phyloP scores from a whole-genome alignment of 2,797 vertebrate genomes.

The Lepilemur ruficaudatus region DNA sequence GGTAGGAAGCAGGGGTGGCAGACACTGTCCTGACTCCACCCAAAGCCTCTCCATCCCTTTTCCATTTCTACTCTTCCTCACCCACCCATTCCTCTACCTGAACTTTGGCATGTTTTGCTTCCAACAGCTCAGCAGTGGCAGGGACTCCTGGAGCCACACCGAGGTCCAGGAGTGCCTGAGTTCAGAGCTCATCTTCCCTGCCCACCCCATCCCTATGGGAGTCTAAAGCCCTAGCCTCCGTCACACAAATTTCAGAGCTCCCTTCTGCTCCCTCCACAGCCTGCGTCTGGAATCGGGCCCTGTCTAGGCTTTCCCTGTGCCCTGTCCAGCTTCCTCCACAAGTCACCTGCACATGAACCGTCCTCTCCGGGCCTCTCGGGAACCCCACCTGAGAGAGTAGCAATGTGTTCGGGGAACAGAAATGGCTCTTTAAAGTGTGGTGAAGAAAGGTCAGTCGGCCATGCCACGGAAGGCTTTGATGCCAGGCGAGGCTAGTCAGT shows the following conservation, averaged over 20 bases:
- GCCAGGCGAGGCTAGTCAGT: neutral
- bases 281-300: neutral
- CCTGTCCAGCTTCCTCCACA: neutral
- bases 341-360: neutral
- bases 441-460: neutral
- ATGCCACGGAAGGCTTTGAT: neutral
- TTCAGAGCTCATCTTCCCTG: neutral
- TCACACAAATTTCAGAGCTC: neutral
- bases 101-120: neutral
- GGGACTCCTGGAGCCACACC: neutral
- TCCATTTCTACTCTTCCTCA: neutral
- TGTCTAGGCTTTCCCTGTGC: neutral
- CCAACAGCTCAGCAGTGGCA: neutral
- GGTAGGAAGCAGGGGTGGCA: neutral
- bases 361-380: neutral
- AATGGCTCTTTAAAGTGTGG: neutral
- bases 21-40: neutral
- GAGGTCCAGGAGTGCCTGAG: neutral
- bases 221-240: neutral
- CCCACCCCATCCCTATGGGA: rapidly evolving
- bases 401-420: neutral
- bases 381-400: neutral
- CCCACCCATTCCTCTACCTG: too few species aligned
- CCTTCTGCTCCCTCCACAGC: too few species aligned
- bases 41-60: neutral